Evolutionary conservation across 2,797 vertebrate species (phyloP).

Genomic region (Crocodylus rhombifer): DNA sequence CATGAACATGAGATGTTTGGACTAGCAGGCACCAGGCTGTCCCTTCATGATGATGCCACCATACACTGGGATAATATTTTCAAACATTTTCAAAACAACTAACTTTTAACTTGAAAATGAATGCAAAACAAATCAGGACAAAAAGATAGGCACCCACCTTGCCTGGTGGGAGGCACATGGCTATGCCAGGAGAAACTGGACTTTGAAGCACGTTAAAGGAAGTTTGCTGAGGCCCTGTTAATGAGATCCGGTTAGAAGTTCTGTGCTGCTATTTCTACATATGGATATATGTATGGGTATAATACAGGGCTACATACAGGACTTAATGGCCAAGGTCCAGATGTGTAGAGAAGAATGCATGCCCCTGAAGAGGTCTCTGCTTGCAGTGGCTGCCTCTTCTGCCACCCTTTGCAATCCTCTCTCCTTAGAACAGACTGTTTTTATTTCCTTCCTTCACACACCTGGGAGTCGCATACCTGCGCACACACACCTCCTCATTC

Average conservation of each 20-base stretch:
- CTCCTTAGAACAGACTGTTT: neutral
- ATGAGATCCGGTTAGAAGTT: neutral
- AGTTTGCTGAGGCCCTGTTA: neutral
- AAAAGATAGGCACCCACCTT: rapidly evolving
- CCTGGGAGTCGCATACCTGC: rapidly evolving
- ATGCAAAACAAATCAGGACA: neutral
- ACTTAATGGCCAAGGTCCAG: neutral
- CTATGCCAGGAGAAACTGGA: neutral
- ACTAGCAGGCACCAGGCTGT: rapidly evolving
- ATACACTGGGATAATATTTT: neutral
- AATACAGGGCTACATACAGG: neutral
- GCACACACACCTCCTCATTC: neutral
- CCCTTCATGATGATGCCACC: rapidly evolving
- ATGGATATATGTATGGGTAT: rapidly evolving
- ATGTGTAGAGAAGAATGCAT: rapidly evolving
- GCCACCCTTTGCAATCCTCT: neutral
- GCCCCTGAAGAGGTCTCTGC: neutral
- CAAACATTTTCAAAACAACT: neutral
- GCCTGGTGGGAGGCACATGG: neutral
- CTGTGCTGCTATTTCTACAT: neutral
- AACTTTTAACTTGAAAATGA: neutral
- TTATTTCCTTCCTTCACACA: rapidly evolving
- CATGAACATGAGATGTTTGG: no score
- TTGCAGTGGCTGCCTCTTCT: neutral
- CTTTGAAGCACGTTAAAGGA: neutral